Evolutionary conservation across 2,113 vertebrate genomes (phyloP), one percentile per base, ranked within the genome.

Genomic region (Scalopus aquaticus): DNA sequence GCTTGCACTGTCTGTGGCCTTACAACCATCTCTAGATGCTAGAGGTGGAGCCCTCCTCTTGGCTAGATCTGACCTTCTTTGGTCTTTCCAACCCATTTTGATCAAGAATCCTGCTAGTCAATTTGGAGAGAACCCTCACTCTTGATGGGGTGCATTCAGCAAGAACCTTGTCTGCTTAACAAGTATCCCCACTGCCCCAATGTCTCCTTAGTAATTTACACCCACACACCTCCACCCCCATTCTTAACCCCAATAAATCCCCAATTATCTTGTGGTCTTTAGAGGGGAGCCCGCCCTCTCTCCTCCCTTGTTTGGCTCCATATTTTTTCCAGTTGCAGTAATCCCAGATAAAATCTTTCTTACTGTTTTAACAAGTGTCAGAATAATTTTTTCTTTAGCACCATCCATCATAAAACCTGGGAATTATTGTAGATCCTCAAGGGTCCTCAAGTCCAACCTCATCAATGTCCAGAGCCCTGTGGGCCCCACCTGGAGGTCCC

Each of bases 401-500:
- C 39, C 19, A 24, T 1, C 1, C 35, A 39, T 9, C 16, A 79
- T 49, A 62, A 67, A 64, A 56, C 13, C 16, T 17, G 44, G 30
- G 35, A 30, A 2, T 90, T 54, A 26, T 28, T 62, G 26, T 22
- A 1, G 6, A 1, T 56, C 19, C 37, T 72, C 26, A 16, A 19
- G 49, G 54, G 60, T 64, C 32, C 49, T 10, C 46, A 7, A 24
- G 10, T 49, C 7, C 74, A 58, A 8, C 44, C n/a, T 88, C 6
- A 10, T 35, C 39, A 28, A 5, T 5, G 26, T n/a, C 0, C 4
- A 37, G 39, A 85, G 19, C 24, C 46, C 4, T 6, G 3, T 2
- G 16, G 22, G 19, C 6, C 7, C 35, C 3, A 2, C 49, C n/a
- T 0, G 1, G 51, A 37, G 22, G 17, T 13, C 15, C 20, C 6